Percentiles rank a stretch among this genome's conserved stretches.
phyloP scores from a whole-genome alignment of 2,113 vertebrate species.

The Atlantisia rogersi region DNA sequence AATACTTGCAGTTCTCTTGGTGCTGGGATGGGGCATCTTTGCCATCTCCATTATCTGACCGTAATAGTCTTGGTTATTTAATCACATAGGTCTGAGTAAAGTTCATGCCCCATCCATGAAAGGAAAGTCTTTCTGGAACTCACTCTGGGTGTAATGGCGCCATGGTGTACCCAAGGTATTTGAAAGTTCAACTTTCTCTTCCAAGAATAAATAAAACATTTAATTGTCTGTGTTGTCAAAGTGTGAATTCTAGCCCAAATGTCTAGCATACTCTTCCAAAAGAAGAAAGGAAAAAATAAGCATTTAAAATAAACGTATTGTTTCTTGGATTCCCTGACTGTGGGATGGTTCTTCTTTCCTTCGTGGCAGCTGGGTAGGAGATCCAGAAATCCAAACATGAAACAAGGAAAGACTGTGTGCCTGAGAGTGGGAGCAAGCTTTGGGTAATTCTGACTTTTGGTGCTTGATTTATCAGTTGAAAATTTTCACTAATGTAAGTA shows the following conservation, averaged over 20 bases:
- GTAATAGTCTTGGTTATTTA: conserved; percentile 6
- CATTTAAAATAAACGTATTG: background rate
- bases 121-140: background rate
- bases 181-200: conserved; percentile 19
- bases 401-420: background rate
- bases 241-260: background rate
- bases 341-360: background rate
- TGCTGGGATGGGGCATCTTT: conserved; percentile 34
- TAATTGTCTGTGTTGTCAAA: background rate
- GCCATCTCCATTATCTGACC: conserved; percentile 32
- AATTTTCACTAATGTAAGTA: background rate
- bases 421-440: background rate
- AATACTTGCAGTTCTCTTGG: background rate
- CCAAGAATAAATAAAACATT: conserved; percentile 16
- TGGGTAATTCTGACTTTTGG: background rate
- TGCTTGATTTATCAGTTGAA: background rate
- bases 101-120: background rate
- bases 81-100: background rate
- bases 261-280: background rate
- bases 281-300: background rate
- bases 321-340: background rate
- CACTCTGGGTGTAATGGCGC: background rate
- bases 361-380: background rate
- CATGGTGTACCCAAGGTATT: background rate
- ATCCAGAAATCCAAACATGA: background rate